Percentiles rank a stretch among this genome's conserved stretches.
phyloP scores from a whole-genome alignment of 2,888 invertebrate species.

The Penaeus monodon region DNA sequence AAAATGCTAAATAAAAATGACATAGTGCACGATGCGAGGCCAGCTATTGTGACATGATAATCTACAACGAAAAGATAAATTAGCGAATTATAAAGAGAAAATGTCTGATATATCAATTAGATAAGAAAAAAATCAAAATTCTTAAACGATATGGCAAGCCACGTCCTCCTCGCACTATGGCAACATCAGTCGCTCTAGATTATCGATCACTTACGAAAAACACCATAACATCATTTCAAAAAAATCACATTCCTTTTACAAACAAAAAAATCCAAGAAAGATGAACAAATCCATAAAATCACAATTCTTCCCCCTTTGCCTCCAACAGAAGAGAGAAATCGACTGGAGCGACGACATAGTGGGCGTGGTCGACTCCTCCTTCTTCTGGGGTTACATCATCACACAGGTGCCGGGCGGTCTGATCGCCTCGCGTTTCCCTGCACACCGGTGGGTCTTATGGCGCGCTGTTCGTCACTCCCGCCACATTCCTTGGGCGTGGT shows the following conservation, averaged over 20 bases:
- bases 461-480: slow-evolving; percentile 9
- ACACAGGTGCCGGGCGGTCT: slow-evolving; percentile 99
- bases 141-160: too few species aligned
- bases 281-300: neutral
- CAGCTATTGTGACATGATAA: too few species aligned
- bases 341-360: slow-evolving; percentile 82
- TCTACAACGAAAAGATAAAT: too few species aligned
- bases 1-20: too few species aligned
- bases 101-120: neutral
- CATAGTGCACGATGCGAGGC: too few species aligned
- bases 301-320: neutral
- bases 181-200: neutral
- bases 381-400: slow-evolving; percentile 97
- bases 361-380: slow-evolving; percentile 92
- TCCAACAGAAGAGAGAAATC: slow-evolving; percentile 73
- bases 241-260: too few species aligned
- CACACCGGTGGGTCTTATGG: slow-evolving; percentile 78
- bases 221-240: too few species aligned
- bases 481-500: slow-evolving; percentile 25
- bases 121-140: neutral
- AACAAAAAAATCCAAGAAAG: neutral
- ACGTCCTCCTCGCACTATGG: neutral
- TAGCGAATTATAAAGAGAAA: too few species aligned
- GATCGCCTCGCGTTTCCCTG: slow-evolving; percentile 95
- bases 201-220: too few species aligned